phyloP scores from a whole-genome alignment of 2,797 vertebrate genomes.

The Gallinago solitaria region DNA sequence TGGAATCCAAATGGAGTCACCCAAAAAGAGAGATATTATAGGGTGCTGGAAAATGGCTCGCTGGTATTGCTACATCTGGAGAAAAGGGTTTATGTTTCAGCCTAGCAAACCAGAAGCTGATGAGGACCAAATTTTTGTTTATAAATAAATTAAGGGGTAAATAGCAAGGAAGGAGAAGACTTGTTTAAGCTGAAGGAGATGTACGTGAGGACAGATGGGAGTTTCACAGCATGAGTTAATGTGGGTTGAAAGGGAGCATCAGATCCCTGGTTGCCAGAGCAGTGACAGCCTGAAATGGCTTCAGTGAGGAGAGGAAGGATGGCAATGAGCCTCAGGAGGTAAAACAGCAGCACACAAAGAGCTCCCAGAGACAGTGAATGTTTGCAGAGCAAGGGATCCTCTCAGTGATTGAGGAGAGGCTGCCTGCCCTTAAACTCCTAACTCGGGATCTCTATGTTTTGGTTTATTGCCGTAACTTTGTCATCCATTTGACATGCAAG shows the following conservation, averaged over 20 bases:
- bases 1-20: neutral
- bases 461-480: neutral
- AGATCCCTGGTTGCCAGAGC: too few relatives aligned
- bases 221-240: accelerated
- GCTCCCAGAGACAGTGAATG: neutral
- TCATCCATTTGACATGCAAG: neutral
- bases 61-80: neutral
- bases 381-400: too few relatives aligned
- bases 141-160: neutral
- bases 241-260: neutral
- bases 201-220: neutral
- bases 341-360: accelerated
- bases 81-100: neutral
- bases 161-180: neutral
- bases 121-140: neutral
- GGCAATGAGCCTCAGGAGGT: too few relatives aligned
- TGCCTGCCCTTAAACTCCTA: neutral
- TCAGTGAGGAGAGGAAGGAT: neutral
- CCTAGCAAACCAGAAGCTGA: neutral
- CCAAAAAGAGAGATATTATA: neutral
- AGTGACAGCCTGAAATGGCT: accelerated
- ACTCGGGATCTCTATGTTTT: neutral
- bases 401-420: neutral
- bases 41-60: neutral
- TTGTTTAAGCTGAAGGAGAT: neutral